Conservation (phyloP, 2,113 vertebrate species). For the Protobothrops mucrosquamatus region DNA sequence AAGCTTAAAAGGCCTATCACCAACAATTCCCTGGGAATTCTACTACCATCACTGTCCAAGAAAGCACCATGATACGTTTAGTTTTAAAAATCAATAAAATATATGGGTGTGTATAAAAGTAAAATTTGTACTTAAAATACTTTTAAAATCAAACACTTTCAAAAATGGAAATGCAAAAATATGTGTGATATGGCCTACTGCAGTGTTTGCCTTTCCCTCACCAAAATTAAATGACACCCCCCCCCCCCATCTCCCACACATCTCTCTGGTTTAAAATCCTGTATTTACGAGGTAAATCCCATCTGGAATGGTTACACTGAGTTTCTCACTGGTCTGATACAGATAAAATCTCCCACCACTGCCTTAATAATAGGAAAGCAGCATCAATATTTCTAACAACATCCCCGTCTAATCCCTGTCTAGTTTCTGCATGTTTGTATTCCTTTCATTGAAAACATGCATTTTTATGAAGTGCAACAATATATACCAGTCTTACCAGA, state of each 20-base stretch:
- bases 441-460: background rate
- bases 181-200: background rate
- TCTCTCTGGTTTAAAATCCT: background rate
- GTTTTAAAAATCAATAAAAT: background rate
- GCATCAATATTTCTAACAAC: background rate
- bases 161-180: background rate
- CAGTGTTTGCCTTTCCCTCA: background rate
- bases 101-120: background rate
- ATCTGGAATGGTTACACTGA: background rate
- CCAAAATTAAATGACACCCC: background rate
- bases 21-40: background rate
- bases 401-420: background rate
- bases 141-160: background rate
- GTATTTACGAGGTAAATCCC: background rate
- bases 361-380: background rate
- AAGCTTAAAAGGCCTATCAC: background rate
- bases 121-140: background rate
- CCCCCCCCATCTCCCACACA: background rate
- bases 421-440: background rate
- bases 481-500: background rate
- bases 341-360: background rate
- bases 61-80: background rate
- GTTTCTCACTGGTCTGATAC: background rate
- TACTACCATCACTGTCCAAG: background rate
- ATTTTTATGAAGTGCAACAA: constrained; percentile 19